phyloP scores from a whole-genome alignment of 2,888 invertebrate genomes.

The Xanthorhoe spadicearia region DNA sequence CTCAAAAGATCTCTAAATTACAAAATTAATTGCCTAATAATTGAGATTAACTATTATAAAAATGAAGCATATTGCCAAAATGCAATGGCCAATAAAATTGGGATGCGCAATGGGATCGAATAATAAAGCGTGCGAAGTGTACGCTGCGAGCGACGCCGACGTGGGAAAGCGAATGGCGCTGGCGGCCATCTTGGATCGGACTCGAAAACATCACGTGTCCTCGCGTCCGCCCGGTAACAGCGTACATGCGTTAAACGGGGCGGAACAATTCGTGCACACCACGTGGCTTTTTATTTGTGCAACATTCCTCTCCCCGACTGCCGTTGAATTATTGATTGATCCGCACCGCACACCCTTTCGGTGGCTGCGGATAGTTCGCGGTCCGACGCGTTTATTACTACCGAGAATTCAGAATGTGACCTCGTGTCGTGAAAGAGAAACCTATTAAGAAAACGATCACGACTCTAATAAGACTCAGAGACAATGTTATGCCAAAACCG shows the following conservation, averaged over 20 bases:
- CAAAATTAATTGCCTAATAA: background rate
- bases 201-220: slow-evolving; percentile 78
- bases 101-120: slow-evolving; percentile 70
- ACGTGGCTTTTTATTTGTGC: slow-evolving; percentile 80
- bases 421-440: slow-evolving; percentile 42
- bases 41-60: background rate
- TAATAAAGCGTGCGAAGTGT: slow-evolving; percentile 67
- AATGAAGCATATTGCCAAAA: slow-evolving; percentile 48
- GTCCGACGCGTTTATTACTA: slow-evolving; percentile 29
- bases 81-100: slow-evolving; percentile 61
- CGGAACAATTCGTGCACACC: slow-evolving; percentile 76
- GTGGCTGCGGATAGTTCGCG: slow-evolving; percentile 37
- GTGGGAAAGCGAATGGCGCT: slow-evolving; percentile 82
- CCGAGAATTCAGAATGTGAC: slow-evolving; percentile 35
- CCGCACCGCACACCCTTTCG: slow-evolving; percentile 48
- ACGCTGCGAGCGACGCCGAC: slow-evolving; percentile 51
- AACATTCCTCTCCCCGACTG: slow-evolving; percentile 66
- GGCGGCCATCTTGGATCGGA: slow-evolving; percentile 79
- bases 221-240: slow-evolving; percentile 80
- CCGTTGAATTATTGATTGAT: slow-evolving; percentile 64
- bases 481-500: slow-evolving; percentile 34
- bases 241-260: slow-evolving; percentile 74
- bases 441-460: slow-evolving; percentile 40
- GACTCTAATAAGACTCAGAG: slow-evolving; percentile 32
- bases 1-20: no score